phyloP scores from a whole-genome alignment of 2,113 vertebrate genomes.

The Puntigrus tetrazona region DNA sequence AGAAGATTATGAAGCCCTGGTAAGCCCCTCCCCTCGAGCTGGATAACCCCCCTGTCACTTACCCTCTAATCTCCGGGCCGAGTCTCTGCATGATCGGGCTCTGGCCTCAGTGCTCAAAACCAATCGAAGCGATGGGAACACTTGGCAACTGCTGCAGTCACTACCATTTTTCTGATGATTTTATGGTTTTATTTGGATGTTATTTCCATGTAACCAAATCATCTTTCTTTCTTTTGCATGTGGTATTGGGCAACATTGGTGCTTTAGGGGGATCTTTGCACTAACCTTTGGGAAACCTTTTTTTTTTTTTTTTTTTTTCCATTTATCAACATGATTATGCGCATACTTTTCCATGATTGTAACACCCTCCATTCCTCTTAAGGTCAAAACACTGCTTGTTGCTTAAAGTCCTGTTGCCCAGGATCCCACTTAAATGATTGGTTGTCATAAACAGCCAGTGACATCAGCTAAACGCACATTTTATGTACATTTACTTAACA shows the following conservation, averaged over 20 bases:
- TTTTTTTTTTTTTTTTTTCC: neutral
- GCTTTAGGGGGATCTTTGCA: slow-evolving; percentile 22
- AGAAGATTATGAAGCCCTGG: slow-evolving; percentile 99
- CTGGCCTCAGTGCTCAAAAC: slow-evolving; percentile 60
- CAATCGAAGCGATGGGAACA: slow-evolving; percentile 48
- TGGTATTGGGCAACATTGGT: slow-evolving; percentile 62
- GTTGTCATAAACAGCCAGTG: neutral
- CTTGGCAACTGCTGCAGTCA: slow-evolving; percentile 36
- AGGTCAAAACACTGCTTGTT: neutral
- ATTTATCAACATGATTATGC: neutral
- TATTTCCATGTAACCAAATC: slow-evolving; percentile 56
- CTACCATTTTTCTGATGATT: slow-evolving; percentile 43
- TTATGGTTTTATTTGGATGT: slow-evolving; percentile 59
- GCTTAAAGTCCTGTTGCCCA: neutral
- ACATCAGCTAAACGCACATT: neutral
- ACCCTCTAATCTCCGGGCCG: slow-evolving; percentile 69
- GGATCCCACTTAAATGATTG: neutral
- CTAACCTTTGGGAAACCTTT: slow-evolving; percentile 31
- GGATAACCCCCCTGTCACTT: slow-evolving; percentile 72
- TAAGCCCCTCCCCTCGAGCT: slow-evolving; percentile 77
- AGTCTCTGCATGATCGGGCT: slow-evolving; percentile 82
- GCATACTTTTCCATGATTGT: neutral
- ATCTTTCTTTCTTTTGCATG: slow-evolving; percentile 70
- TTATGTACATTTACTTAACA: neutral
- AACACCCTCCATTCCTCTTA: neutral